These are phyloP conservation scores for Lathronympha strigana DNA, from an alignment of 2,888 invertebrate genomes.

Conservation along the genomic window DNA sequence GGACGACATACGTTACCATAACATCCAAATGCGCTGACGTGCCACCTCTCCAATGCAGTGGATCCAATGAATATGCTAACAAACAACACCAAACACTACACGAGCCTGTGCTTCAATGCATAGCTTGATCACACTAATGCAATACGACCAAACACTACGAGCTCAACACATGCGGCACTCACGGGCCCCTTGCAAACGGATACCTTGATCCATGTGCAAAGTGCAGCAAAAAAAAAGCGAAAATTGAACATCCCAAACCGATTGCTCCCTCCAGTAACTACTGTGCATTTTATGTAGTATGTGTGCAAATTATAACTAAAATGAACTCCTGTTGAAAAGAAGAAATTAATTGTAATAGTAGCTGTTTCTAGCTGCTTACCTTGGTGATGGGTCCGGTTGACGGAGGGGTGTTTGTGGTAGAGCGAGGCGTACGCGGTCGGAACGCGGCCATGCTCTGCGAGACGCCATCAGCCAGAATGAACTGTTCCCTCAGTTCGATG, in stretches of 20 bases:
- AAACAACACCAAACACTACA: constrained; percentile 83
- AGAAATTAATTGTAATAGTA: constrained; percentile 53
- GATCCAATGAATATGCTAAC: constrained; percentile 74
- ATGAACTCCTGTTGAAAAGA: constrained; percentile 70
- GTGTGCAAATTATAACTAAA: constrained; percentile 75
- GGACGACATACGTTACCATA: constrained; percentile 80
- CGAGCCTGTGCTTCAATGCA: constrained; percentile 79
- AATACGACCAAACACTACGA: constrained; percentile 81
- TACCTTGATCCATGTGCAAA: constrained; percentile 75
- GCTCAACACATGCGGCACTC: constrained; percentile 81
- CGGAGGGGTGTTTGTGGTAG: constrained; percentile 88
- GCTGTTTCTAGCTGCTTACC: constrained; percentile 85
- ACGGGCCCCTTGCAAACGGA: constrained; percentile 79
- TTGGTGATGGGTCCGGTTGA: constrained; percentile 96
- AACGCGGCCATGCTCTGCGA: constrained; percentile 99
- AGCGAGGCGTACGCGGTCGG: constrained; percentile 96
- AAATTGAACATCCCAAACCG: constrained; percentile 76
- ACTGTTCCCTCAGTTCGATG: constrained; percentile 99
- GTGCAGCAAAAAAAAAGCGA: constrained; percentile 69
- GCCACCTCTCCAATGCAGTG: constrained; percentile 84
- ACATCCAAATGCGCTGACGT: constrained; percentile 78
- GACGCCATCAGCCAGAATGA: constrained; percentile 99
- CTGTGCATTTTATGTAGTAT: constrained; percentile 77
- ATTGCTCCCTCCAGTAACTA: constrained; percentile 81
- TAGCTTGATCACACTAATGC: constrained; percentile 82